Percentiles rank a stretch among this genome's conserved stretches.
These are phyloP conservation scores for Himalopsyche phryganea DNA, from an alignment of 1,140 invertebrate genomes.

Conservation along the genomic window DNA sequence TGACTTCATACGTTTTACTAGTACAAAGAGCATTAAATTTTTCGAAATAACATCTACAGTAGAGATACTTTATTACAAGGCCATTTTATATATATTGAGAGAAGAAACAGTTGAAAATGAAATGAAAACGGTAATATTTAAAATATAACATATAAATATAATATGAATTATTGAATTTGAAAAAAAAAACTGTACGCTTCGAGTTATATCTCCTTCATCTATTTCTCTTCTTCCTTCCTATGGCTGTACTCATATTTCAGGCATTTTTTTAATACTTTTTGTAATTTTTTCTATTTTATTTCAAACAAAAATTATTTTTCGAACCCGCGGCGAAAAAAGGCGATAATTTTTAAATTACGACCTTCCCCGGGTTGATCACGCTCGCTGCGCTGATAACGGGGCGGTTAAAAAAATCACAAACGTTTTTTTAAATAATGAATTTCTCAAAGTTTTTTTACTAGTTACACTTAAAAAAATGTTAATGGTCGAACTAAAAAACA, in stretches of 20 bases:
- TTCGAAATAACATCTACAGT: too few relatives aligned
- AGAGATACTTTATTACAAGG: too few relatives aligned
- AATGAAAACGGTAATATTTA: too few relatives aligned
- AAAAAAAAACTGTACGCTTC: too few relatives aligned
- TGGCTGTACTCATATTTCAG: not conserved
- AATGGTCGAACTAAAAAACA: too few relatives aligned
- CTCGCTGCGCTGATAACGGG: slow-evolving; percentile 14
- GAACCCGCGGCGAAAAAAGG: slow-evolving; percentile 26
- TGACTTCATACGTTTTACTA: too few relatives aligned
- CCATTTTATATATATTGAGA: too few relatives aligned
- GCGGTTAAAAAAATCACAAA: not conserved
- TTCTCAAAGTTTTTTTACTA: not conserved
- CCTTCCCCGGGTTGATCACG: slow-evolving; percentile 22
- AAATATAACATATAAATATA: too few relatives aligned
- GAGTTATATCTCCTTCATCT: slow-evolving; percentile 10
- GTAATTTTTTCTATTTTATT: not conserved
- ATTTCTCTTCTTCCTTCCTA: slow-evolving; percentile 9
- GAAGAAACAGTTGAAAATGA: too few relatives aligned
- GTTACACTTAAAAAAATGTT: too few relatives aligned
- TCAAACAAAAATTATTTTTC: slow-evolving; percentile 26
- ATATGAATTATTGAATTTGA: too few relatives aligned
- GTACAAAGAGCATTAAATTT: too few relatives aligned
- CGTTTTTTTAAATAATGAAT: not conserved
- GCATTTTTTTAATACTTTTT: slow-evolving; percentile 2
- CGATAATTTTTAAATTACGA: slow-evolving; percentile 31